These are phyloP conservation scores for Iguana delicatissima DNA, from an alignment of 2,797 vertebrate genomes.

Conservation along the genomic window DNA sequence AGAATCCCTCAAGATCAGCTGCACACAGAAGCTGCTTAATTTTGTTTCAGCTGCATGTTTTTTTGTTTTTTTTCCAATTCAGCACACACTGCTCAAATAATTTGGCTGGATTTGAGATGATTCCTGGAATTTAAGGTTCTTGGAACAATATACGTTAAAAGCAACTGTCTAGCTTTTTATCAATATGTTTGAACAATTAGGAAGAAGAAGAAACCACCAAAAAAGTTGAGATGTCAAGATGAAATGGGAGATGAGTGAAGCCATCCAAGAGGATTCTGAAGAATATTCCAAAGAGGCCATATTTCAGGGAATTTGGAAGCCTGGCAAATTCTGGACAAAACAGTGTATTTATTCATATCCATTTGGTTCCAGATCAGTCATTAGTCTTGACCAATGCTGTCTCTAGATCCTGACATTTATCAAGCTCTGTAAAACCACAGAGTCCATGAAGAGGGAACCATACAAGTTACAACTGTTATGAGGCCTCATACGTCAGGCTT, in stretches of 20 bases:
- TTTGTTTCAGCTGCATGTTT: constrained; percentile 61
- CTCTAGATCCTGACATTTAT: neutral
- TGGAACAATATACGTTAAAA: constrained; percentile 63
- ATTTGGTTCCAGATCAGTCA: neutral
- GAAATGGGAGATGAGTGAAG: constrained; percentile 36
- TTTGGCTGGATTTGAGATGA: constrained; percentile 63
- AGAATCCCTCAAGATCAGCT: constrained; percentile 61
- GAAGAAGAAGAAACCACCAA: constrained; percentile 22
- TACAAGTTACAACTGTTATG: no score
- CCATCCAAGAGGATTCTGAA: constrained; percentile 32
- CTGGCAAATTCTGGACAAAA: neutral
- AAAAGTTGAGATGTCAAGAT: constrained; percentile 15
- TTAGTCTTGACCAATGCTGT: constrained; percentile 8
- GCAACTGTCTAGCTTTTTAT: constrained; percentile 51
- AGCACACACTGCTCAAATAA: constrained; percentile 63
- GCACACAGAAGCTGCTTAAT: constrained; percentile 64
- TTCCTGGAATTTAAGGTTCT: constrained; percentile 63
- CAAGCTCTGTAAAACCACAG: neutral
- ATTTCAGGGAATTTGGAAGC: constrained; percentile 21
- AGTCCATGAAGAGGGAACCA: neutral
- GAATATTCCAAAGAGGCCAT: constrained; percentile 19
- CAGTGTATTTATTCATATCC: neutral
- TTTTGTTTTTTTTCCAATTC: constrained; percentile 62
- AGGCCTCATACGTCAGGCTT: neutral
- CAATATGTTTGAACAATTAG: constrained; percentile 49